Evolutionary conservation across 2,797 vertebrate species (phyloP).

Genomic region (Avahi laniger): DNA sequence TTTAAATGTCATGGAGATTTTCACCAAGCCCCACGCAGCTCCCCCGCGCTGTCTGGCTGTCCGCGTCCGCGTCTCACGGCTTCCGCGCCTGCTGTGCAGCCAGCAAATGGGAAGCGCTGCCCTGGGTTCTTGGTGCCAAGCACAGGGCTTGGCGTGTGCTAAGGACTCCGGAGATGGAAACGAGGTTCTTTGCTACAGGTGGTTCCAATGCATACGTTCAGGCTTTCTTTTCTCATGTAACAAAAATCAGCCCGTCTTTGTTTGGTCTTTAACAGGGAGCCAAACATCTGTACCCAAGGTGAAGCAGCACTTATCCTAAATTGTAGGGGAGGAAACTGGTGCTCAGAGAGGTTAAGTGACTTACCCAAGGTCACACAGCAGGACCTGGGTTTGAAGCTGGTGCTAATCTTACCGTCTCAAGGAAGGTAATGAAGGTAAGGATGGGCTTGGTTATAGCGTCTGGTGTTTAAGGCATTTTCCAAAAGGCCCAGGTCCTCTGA

Average conservation of each 20-base stretch:
- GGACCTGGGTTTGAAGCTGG: not conserved
- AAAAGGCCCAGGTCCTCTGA: not conserved
- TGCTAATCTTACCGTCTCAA: not conserved
- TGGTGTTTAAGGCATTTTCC: not conserved
- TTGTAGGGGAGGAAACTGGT: not conserved
- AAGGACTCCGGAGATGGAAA: not conserved
- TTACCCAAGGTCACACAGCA: not conserved
- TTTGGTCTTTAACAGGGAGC: not conserved
- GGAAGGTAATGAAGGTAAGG: rapidly evolving
- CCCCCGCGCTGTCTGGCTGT: not conserved
- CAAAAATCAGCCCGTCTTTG: not conserved
- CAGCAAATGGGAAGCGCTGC: not conserved
- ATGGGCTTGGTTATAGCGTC: not conserved
- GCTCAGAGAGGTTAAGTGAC: not conserved
- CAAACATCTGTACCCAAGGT: rapidly evolving
- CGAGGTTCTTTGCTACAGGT: not conserved
- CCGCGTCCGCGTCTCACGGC: rapidly evolving
- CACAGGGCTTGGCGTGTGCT: rapidly evolving
- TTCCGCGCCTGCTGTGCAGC: rapidly evolving
- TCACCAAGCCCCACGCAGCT: rapidly evolving
- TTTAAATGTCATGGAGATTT: not conserved
- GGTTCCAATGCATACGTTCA: not conserved
- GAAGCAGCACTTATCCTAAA: not conserved
- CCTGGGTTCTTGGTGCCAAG: rapidly evolving
- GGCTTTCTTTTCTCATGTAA: too few relatives aligned